These are phyloP conservation scores for Lophochroa leadbeateri DNA, from an alignment of 2,113 vertebrate species.

Conservation along the genomic window DNA sequence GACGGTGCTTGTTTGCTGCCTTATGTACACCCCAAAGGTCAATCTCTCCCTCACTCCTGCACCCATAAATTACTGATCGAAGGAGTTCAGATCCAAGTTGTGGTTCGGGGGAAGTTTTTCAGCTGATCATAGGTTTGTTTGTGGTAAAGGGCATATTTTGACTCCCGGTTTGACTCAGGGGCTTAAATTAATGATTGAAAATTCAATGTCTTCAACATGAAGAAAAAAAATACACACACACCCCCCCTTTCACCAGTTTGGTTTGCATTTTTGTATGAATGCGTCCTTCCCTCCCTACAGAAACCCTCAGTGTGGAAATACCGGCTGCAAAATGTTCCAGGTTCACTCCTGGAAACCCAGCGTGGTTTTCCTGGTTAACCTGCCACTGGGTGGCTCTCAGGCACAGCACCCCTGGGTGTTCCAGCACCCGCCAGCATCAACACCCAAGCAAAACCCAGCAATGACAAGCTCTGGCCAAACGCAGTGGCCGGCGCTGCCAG, in stretches of 20 bases:
- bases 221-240: background rate
- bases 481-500: rapidly evolving
- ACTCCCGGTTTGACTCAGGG: background rate
- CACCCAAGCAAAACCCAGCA: background rate
- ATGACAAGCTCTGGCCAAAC: background rate
- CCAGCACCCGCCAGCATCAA: background rate
- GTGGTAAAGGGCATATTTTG: background rate
- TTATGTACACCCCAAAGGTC: background rate
- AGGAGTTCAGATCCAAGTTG: background rate
- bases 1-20: rapidly evolving
- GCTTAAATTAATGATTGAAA: background rate
- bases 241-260: background rate
- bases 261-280: background rate
- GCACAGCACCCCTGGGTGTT: background rate
- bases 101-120: background rate
- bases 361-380: background rate
- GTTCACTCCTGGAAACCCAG: background rate
- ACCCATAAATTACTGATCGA: rapidly evolving
- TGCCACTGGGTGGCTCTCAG: slow-evolving; percentile 42
- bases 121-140: background rate
- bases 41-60: background rate
- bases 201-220: background rate
- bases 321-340: rapidly evolving
- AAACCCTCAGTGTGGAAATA: background rate
- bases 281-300: background rate